Evolutionary conservation across 2,888 invertebrate genomes (phyloP), one percentile per base, ranked within the genome.

Genomic region (Nymphalis urticae): DNA sequence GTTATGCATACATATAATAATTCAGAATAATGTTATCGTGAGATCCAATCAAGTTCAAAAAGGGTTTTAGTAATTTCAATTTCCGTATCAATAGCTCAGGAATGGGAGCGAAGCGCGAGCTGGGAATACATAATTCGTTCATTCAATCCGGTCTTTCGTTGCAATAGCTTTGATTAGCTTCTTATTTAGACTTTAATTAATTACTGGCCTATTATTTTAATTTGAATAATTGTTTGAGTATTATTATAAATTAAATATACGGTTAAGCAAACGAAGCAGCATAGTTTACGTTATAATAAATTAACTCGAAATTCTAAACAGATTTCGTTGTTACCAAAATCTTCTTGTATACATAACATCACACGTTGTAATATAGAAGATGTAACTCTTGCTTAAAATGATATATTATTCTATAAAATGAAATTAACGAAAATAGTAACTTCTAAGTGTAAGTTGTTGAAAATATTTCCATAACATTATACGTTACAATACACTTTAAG

Each of bases 141-240:
- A 63, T 63, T 63, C 68, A 68, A 53, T 53, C 59, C n/a, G 19
- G 24, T 17, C 24, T 54, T 48, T 24, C 48, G 47, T 10, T 24
- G 51, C 48, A 21, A 19, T n/a, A 19, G 32, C 48, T 42, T 17
- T 53, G 60, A 68, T 64, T 64, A 68, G 59, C 53, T 50, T 60
- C 48, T 68, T 64, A 68, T 68, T 68, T 68, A 64, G 53, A 60
- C 47, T 17, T 68, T 48, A 53, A 64, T 64, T 63, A 63, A 53
- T 47, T 60, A 59, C 19, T 48, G 13, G 19, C 47, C n/a, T 62
- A 62, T 48, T 62, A 62, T 48, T 56, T 24, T 48, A n/a, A 19
- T 50, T 50, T 50, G 4, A 50, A 50, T 50, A 50, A n/a, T 50
- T n/a, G 19, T 50, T 50, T 50, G 0, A 50, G 5, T 32, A 32